Conservation (phyloP, 2,888 invertebrate genomes). For the Drosophila mettleri region DNA sequence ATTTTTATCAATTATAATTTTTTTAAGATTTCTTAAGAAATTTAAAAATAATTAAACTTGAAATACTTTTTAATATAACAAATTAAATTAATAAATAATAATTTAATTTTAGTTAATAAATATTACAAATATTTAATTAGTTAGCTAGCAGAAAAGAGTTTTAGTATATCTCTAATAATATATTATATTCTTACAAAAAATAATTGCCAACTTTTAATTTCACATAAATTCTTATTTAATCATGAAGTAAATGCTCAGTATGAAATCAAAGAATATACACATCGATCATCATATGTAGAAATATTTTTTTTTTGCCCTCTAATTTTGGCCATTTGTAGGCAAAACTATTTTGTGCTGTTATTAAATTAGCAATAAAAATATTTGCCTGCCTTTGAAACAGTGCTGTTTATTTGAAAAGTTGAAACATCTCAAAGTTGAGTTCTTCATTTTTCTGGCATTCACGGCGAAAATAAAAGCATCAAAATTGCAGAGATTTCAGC, state of each 20-base stretch:
- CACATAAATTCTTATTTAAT: not conserved
- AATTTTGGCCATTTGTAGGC: slow-evolving; percentile 5
- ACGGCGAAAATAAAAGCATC: slow-evolving; percentile 29
- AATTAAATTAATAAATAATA: too few species aligned
- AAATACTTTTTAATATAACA: too few species aligned
- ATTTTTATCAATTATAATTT: not conserved
- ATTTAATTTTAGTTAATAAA: too few species aligned
- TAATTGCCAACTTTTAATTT: not conserved
- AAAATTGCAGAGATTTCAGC: slow-evolving; percentile 29
- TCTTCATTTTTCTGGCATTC: slow-evolving; percentile 28
- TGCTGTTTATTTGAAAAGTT: slow-evolving; percentile 26
- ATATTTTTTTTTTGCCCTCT: too few species aligned
- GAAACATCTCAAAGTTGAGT: slow-evolving; percentile 16
- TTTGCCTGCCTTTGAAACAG: not conserved
- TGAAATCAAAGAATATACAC: not conserved
- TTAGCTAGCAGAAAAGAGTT: too few species aligned
- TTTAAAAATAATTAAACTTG: too few species aligned
- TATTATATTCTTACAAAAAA: too few species aligned
- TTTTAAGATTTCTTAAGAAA: too few species aligned
- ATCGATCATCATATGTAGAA: too few species aligned
- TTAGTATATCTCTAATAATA: too few species aligned
- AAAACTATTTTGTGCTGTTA: not conserved
- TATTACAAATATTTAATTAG: too few species aligned
- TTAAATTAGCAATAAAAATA: slow-evolving; percentile 1
- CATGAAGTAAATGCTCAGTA: not conserved